phyloP scores from a whole-genome alignment of 2,888 invertebrate species.

The Palloptera scutellata region DNA sequence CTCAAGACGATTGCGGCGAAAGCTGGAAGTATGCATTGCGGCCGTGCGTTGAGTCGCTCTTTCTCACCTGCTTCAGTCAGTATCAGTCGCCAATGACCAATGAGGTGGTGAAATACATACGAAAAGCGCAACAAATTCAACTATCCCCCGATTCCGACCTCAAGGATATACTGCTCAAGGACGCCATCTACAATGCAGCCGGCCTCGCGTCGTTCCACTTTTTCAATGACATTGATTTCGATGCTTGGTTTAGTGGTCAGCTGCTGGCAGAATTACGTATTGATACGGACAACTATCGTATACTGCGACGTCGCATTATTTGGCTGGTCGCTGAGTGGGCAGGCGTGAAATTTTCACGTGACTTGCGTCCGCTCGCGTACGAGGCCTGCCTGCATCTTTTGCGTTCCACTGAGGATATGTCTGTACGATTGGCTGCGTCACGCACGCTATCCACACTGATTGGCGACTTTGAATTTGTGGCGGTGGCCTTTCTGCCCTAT shows the following conservation, averaged over 20 bases:
- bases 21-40: conserved; percentile 93
- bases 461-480: conserved; percentile 92
- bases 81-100: conserved; percentile 77
- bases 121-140: conserved; percentile 74
- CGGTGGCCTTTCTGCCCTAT: conserved; percentile 85
- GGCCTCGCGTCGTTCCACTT: conserved; percentile 88
- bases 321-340: conserved; percentile 81
- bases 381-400: conserved; percentile 79
- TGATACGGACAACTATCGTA: conserved; percentile 82
- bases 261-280: conserved; percentile 83
- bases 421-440: conserved; percentile 86
- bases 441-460: conserved; percentile 83
- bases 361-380: conserved; percentile 83
- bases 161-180: conserved; percentile 82
- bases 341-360: conserved; percentile 81
- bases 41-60: conserved; percentile 89
- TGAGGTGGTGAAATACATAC: conserved; percentile 77
- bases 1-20: conserved; percentile 88
- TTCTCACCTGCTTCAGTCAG: conserved; percentile 83
- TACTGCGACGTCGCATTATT: conserved; percentile 84
- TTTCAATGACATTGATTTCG: conserved; percentile 93
- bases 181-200: conserved; percentile 93
- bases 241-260: conserved; percentile 87
- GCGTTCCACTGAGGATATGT: conserved; percentile 81
- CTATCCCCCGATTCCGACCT: conserved; percentile 76